Base-by-base conservation (phyloP, 1,140 invertebrate genomes). In the Diachasma alloeum region DNA sequence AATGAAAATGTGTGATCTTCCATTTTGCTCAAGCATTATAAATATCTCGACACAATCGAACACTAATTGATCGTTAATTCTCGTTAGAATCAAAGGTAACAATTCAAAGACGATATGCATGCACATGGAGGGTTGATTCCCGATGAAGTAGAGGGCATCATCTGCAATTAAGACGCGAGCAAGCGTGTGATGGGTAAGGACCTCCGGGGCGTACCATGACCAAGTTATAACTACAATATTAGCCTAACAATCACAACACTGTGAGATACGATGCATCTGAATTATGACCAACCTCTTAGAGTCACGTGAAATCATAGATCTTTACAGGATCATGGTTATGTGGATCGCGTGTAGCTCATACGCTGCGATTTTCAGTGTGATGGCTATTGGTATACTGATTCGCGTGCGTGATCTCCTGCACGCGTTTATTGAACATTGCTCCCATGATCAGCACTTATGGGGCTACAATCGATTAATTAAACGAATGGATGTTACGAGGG, bases 191-290 rank as follows among this genome's bases (percentile, higher is more conserved):
- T 63, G 26, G 59, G 59, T 63, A 31, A 63, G 59, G 59, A 63
- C 59, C 24, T 63, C 11, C 59, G 24, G 59, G 59, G 59, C 59
- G 59, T 26, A 31, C 1, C 19, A 4, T 1, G 3, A 11, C 59
- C n/a, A 56, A 56, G 48, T 56, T 56, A 56, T 56, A 63, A 19
- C 59, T 26, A 63, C 59, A 63, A 63, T 63, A 63, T 63, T 63
- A 63, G 59, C 59, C 59, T 63, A 63, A 26, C 59, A 6, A 63
- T 63, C 22, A 19, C 24, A 63, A 63, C 59, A 63, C 9, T 1
- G 59, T 63, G 24, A 63, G 24, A 63, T 63, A 63, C 59, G 59
- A 63, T 26, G 22, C 5, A 63, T 63, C 24, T 63, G 59, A 63
- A 63, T 24, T 63, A 63, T 24, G 1, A 63, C 19, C 13, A 63